phyloP scores from a whole-genome alignment of 2,888 invertebrate species.

The Homarus gammarus region DNA sequence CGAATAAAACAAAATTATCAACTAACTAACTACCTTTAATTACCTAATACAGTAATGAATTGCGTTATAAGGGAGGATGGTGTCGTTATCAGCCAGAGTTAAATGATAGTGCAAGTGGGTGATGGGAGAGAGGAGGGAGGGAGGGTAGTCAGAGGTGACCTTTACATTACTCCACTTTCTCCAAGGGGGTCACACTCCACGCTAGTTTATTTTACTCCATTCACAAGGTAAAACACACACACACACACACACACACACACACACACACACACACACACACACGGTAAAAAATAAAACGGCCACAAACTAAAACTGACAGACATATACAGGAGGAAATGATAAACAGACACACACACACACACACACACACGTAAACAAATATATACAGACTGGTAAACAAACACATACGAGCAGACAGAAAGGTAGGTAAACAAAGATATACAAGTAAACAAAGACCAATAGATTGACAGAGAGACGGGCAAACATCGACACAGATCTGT shows the following conservation, averaged over 20 bases:
- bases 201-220: too few species aligned
- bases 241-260: constrained; percentile 5
- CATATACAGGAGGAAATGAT: background rate
- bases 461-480: background rate
- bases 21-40: too few species aligned
- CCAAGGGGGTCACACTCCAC: too few species aligned
- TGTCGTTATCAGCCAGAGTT: too few species aligned
- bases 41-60: too few species aligned
- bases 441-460: background rate
- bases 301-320: too few species aligned
- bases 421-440: background rate
- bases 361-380: constrained; percentile 16
- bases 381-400: background rate
- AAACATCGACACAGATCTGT: too few species aligned
- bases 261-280: constrained; percentile 8
- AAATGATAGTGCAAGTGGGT: too few species aligned
- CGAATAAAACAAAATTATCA: too few species aligned
- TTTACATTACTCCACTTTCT: constrained; percentile 35
- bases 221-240: background rate
- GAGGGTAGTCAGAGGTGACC: constrained; percentile 2
- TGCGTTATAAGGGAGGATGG: too few species aligned
- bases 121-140: too few species aligned
- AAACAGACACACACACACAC: constrained; percentile 12
- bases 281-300: background rate
- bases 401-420: constrained; percentile 7